These are phyloP conservation scores for Pipistrellus kuhlii DNA, from an alignment of 2,797 vertebrate species.

Conservation along the genomic window DNA sequence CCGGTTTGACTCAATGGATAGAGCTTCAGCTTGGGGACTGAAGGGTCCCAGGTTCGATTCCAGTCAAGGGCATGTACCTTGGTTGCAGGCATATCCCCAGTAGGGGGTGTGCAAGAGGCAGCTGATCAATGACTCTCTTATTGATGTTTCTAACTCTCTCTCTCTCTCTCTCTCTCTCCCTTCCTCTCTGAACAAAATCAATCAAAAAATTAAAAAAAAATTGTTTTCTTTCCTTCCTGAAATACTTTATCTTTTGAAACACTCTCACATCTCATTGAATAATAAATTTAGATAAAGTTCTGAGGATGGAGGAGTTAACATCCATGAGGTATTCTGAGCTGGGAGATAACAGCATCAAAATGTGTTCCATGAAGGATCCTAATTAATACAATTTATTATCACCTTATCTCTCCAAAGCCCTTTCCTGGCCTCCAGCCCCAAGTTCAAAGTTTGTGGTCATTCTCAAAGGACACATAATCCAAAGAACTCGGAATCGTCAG, in stretches of 20 bases:
- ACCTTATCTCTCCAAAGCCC: conserved; percentile 19
- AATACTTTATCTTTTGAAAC: conserved; percentile 55
- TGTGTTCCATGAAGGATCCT: conserved; percentile 51
- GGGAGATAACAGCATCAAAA: conserved; percentile 1
- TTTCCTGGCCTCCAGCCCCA: not conserved
- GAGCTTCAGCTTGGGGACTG: too few relatives aligned
- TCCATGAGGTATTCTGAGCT: not conserved
- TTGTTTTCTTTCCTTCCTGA: not conserved
- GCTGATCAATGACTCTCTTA: too few relatives aligned
- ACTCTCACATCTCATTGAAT: not conserved
- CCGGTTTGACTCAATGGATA: too few relatives aligned
- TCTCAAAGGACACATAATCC: not conserved
- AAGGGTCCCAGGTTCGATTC: too few relatives aligned
- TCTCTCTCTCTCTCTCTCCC: too few relatives aligned
- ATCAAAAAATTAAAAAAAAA: not conserved
- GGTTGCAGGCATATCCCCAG: too few relatives aligned
- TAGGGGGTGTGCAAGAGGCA: too few relatives aligned
- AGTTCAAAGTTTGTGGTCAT: conserved; percentile 56
- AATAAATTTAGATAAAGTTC: not conserved
- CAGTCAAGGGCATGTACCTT: too few relatives aligned
- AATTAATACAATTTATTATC: conserved; percentile 35
- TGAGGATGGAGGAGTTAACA: conserved; percentile 43
- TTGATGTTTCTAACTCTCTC: too few relatives aligned
- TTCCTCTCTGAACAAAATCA: too few relatives aligned
- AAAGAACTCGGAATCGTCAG: not conserved